A percentile compares a stretch with the other conserved stretches of the same genome.
phyloP scores from a whole-genome alignment of 2,797 vertebrate species.

The Rousettus madagascariensis region DNA sequence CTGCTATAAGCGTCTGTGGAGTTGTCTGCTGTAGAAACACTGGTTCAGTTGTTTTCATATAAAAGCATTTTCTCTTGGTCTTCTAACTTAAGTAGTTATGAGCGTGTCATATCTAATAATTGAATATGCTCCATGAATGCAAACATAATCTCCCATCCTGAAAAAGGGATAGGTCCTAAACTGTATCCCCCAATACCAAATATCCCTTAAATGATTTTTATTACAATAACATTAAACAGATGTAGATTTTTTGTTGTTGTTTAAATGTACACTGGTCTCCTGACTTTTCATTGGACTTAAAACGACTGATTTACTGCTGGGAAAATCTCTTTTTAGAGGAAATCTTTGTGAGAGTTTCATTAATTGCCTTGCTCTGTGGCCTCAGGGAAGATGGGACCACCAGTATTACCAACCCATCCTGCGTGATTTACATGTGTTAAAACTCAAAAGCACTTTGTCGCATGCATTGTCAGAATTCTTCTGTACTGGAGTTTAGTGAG shows the following conservation, averaged over 20 bases:
- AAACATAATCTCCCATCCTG: background rate
- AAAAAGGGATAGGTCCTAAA: background rate
- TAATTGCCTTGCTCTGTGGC: background rate
- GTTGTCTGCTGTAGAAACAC: background rate
- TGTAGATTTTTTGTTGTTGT: background rate
- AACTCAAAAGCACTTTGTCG: background rate
- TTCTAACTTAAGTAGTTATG: background rate
- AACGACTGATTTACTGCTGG: constrained; percentile 44
- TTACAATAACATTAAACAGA: constrained; percentile 60
- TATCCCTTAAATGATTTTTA: background rate
- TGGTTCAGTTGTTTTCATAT: background rate
- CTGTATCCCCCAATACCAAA: background rate
- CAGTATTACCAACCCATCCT: background rate
- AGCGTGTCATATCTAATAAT: background rate
- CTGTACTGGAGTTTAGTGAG: background rate
- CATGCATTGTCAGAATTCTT: background rate
- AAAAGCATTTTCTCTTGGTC: background rate
- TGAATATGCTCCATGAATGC: background rate
- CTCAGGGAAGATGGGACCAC: background rate
- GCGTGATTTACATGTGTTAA: background rate
- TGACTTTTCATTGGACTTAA: constrained; percentile 39
- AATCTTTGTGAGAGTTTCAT: background rate
- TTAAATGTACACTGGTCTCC: background rate
- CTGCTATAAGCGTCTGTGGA: background rate
- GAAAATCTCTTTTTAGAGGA: constrained; percentile 41